Evolutionary conservation across 2,113 vertebrate species (phyloP).

Genomic region (Burhinus oedicnemus): DNA sequence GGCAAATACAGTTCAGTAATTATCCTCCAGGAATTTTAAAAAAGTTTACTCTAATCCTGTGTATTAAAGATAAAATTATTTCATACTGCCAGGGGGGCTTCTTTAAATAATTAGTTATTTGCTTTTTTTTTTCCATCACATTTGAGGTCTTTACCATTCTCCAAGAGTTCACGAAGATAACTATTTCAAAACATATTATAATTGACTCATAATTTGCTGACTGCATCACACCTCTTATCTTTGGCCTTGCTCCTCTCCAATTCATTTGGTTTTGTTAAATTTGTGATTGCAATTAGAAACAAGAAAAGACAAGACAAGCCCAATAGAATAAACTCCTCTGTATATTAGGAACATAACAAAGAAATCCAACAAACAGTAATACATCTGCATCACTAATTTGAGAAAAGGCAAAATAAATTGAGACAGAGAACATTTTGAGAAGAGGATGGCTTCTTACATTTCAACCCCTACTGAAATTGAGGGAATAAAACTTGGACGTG

Average conservation of each 20-base stretch:
- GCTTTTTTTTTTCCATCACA: not conserved
- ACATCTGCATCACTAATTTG: not conserved
- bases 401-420: not conserved
- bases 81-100: not conserved
- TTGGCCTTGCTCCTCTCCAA: not conserved
- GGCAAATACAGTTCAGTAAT: not conserved
- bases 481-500: not conserved
- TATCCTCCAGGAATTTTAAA: not conserved
- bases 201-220: not conserved
- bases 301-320: not conserved
- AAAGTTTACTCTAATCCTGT: not conserved
- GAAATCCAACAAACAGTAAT: not conserved
- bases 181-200: not conserved
- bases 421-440: not conserved
- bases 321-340: not conserved
- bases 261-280: not conserved
- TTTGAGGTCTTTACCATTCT: not conserved
- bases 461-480: not conserved
- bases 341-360: not conserved
- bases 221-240: not conserved
- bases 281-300: not conserved
- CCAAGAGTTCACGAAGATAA: not conserved
- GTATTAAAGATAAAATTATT: not conserved
- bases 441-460: not conserved
- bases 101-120: not conserved